Conservation (phyloP, 2,797 vertebrate species). For the Smutsia temminckii region DNA sequence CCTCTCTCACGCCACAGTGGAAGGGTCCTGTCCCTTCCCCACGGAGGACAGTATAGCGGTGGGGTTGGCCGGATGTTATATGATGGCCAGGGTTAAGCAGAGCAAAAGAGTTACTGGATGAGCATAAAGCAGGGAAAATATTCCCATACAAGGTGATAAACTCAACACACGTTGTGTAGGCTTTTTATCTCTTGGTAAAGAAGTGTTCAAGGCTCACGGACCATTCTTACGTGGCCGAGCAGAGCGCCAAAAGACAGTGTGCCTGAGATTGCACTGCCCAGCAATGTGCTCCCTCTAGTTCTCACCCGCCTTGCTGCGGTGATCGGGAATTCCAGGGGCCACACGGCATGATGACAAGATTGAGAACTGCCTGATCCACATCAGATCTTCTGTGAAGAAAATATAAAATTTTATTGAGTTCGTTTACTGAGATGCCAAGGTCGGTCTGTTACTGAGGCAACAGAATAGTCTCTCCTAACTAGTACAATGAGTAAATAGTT, state of each 20-base stretch:
- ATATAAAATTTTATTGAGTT: not conserved
- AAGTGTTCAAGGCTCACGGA: not conserved
- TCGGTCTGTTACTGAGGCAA: not conserved
- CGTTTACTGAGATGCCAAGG: not conserved
- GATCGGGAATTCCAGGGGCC: not conserved
- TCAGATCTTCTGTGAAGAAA: slow-evolving; percentile 12
- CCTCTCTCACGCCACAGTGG: not conserved
- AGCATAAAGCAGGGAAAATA: not conserved
- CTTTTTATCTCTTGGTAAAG: not conserved
- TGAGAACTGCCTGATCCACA: not conserved
- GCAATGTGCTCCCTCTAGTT: not conserved
- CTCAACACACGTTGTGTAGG: not conserved
- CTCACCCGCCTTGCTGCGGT: not conserved
- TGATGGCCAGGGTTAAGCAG: not conserved
- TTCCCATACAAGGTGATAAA: not conserved
- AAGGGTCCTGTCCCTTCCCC: not conserved
- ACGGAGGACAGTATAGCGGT: not conserved
- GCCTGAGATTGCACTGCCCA: not conserved
- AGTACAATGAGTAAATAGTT: not conserved
- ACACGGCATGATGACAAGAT: not conserved
- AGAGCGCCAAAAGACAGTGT: not conserved
- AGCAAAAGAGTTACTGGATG: not conserved
- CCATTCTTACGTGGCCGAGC: not conserved
- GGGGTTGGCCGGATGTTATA: not conserved
- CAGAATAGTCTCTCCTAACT: not conserved